Evolutionary conservation across 2,113 vertebrate species (phyloP), one percentile per base, ranked within the genome.

Genomic region (Salvelinus sp.): DNA sequence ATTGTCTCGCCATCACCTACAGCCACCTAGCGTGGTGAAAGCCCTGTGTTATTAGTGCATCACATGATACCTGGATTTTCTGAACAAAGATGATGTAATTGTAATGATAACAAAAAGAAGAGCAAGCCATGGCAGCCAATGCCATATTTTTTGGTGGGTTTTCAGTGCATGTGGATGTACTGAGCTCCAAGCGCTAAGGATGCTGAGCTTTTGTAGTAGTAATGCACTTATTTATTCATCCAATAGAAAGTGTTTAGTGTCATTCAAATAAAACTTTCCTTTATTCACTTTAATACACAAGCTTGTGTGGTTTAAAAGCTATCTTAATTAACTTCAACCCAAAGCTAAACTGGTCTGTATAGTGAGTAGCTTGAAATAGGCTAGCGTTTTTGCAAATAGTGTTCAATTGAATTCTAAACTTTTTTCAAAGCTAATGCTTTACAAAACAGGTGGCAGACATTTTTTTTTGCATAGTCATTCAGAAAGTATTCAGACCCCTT

Each of bases 1-100:
- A 76, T 81, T 76, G 7, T 78, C 81, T 85, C 60, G 82, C 88
- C 90, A 88, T 88, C 83, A 88, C 75, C 84, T 77, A 27, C 25
- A 28, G 16, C 64, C 25, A 18, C 64, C 27, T 23, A 5, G 5
- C 5, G 25, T 66, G 25, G 14, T 6, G 14, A 65, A 65, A 63
- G 23, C 60, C 60, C 20, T n/a, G 60, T 23, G 60, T 63, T 14
- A 27, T 64, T 80, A 80, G 84, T 10, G 7, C 38, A 10, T 44
- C 38, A 44, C 9, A 44, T 44, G 9, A 12, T 44, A 10, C 10
- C 38, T 44, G 38, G 9, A 54, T 54, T 54, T 54, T 54, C 50
- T 54, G 50, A 54, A 4, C 14, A 54, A 54, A 54, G 13, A 54
- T 54, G 12, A 54, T 54, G 16, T 54, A 16, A 18, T 54, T 16